These are phyloP conservation scores for Danionella cerebrum DNA, from an alignment of 2,113 vertebrate species.

Conservation along the genomic window DNA sequence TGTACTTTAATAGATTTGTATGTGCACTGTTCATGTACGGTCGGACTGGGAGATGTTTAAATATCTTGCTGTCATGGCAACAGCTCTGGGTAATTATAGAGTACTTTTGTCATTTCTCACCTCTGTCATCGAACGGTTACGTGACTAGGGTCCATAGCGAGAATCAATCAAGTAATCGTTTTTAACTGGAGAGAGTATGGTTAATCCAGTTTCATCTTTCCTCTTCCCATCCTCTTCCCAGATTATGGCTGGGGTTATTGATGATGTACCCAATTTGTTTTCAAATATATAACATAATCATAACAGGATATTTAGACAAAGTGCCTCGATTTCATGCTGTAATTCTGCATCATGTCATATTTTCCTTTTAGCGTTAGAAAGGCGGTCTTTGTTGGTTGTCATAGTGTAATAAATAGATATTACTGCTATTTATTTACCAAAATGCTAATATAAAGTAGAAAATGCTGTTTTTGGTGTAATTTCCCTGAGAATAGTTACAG, in stretches of 20 bases:
- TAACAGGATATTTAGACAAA: conserved; percentile 32
- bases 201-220: conserved; percentile 32
- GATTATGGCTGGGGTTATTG: conserved; percentile 21
- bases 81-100: conserved; percentile 26
- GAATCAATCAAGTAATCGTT: conserved; percentile 42
- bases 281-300: conserved; percentile 23
- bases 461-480: too few relatives aligned
- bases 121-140: conserved; percentile 25
- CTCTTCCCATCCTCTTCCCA: not conserved
- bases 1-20: conserved; percentile 6
- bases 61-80: conserved; percentile 2
- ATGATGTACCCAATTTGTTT: conserved; percentile 34
- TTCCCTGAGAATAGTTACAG: too few relatives aligned
- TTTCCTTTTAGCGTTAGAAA: too few relatives aligned
- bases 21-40: not conserved
- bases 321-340: conserved; percentile 14
- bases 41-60: not conserved
- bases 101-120: conserved; percentile 19
- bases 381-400: too few relatives aligned
- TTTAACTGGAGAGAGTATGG: conserved; percentile 33
- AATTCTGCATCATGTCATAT: too few relatives aligned
- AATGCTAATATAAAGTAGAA: too few relatives aligned
- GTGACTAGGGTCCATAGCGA: conserved; percentile 29
- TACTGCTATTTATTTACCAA: conserved; percentile 10
- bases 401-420: conserved; percentile 25